Evolutionary conservation across 2,113 vertebrate species (phyloP).

Genomic region (Ageneiosus marmoratus): DNA sequence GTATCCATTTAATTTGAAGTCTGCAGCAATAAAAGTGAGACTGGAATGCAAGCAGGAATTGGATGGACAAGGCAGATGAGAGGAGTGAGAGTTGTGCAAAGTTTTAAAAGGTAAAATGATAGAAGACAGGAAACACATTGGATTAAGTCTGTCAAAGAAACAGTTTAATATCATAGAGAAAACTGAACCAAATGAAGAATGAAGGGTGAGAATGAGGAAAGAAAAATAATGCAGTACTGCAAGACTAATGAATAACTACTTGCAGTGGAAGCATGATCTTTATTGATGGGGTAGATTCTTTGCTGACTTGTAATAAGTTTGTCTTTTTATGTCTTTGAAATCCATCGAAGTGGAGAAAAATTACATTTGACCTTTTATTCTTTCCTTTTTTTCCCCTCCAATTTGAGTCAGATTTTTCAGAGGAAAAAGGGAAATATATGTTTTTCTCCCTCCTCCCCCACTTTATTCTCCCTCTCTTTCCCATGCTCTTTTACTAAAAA

Average conservation of each 20-base stretch:
- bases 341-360: constrained; percentile 61
- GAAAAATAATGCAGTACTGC: constrained; percentile 12
- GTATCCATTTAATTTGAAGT: constrained; percentile 31
- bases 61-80: neutral
- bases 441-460: constrained; percentile 61
- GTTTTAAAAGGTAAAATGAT: neutral
- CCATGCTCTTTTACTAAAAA: constrained; percentile 73
- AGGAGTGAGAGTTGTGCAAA: neutral
- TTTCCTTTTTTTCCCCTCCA: constrained; percentile 58
- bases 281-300: constrained; percentile 58
- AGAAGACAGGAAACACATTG: neutral
- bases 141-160: constrained; percentile 4
- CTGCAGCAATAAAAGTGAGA: constrained; percentile 25
- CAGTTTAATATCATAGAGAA: constrained; percentile 9
- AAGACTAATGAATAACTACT: constrained; percentile 52
- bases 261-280: constrained; percentile 51
- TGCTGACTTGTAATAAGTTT: constrained; percentile 59
- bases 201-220: neutral
- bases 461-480: constrained; percentile 53
- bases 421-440: constrained; percentile 58
- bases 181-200: constrained; percentile 10
- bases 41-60: neutral
- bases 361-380: constrained; percentile 72
- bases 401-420: constrained; percentile 54
- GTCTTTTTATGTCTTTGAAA: constrained; percentile 57